phyloP scores from a whole-genome alignment of 1,140 invertebrate genomes.

The Polyergus mexicanus region DNA sequence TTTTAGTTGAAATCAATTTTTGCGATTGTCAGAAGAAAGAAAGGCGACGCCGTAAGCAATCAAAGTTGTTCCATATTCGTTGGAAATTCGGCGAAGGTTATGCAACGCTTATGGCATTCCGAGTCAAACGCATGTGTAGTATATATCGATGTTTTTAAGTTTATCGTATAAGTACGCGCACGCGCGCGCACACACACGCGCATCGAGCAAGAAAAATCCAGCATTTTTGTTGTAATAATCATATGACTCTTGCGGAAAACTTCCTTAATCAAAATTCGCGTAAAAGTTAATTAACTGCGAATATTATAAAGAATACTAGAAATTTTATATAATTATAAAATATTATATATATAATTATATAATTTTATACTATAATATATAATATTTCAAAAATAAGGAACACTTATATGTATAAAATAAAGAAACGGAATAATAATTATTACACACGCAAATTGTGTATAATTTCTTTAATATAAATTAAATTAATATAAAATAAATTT shows the following conservation, averaged over 20 bases:
- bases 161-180: background rate
- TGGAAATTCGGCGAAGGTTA: constrained; percentile 80
- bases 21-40: constrained; percentile 33
- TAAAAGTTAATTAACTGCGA: background rate
- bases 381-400: background rate
- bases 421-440: too few relatives aligned
- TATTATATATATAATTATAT: background rate
- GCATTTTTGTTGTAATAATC: background rate
- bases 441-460: too few relatives aligned
- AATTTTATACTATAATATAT: background rate
- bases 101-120: constrained; percentile 64
- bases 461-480: too few relatives aligned
- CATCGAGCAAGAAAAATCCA: background rate
- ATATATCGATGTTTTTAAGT: constrained; percentile 11
- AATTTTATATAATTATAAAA: background rate
- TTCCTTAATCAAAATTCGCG: background rate
- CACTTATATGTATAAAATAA: too few relatives aligned
- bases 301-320: background rate
- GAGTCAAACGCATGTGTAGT: background rate
- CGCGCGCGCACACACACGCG: background rate
- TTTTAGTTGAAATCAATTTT: background rate
- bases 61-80: constrained; percentile 73
- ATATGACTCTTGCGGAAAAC: background rate
- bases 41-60: background rate
- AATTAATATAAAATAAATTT: too few relatives aligned